These are phyloP conservation scores for Machimus rusticus DNA, from an alignment of 2,888 invertebrate species.

Conservation along the genomic window DNA sequence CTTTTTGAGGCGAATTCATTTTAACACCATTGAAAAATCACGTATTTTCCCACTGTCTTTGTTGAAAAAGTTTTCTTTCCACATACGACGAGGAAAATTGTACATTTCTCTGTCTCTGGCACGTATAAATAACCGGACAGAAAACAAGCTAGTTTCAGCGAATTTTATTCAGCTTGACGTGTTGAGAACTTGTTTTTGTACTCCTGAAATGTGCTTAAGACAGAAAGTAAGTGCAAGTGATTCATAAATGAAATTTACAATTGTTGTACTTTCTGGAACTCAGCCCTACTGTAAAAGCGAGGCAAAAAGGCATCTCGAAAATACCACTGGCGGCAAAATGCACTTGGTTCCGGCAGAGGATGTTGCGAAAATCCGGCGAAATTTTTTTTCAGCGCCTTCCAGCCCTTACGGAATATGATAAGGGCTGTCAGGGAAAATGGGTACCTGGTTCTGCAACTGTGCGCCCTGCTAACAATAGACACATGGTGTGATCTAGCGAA, in stretches of 20 bases:
- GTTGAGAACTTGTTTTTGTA: conserved; percentile 4
- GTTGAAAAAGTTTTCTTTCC: background rate
- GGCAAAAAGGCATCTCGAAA: background rate
- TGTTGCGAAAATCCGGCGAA: background rate
- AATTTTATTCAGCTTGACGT: conserved; percentile 28
- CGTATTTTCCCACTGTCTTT: background rate
- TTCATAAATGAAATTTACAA: conserved; percentile 24
- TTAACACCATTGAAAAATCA: conserved; percentile 1
- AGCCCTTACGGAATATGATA: background rate
- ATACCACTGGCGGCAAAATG: background rate
- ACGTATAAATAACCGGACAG: background rate
- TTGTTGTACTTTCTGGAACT: background rate
- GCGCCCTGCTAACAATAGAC: background rate
- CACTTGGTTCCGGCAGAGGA: background rate
- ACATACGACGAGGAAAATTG: background rate
- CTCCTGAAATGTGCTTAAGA: conserved; percentile 29
- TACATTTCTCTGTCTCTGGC: conserved; percentile 12
- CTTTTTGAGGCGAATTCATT: background rate
- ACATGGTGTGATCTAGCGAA: background rate
- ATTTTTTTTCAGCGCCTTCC: background rate
- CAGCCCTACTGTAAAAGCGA: background rate
- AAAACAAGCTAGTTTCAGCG: background rate
- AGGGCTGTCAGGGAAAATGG: background rate
- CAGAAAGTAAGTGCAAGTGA: conserved; percentile 31
- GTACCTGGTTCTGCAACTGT: background rate